phyloP scores from a whole-genome alignment of 2,113 vertebrate species.

The Athene noctua region DNA sequence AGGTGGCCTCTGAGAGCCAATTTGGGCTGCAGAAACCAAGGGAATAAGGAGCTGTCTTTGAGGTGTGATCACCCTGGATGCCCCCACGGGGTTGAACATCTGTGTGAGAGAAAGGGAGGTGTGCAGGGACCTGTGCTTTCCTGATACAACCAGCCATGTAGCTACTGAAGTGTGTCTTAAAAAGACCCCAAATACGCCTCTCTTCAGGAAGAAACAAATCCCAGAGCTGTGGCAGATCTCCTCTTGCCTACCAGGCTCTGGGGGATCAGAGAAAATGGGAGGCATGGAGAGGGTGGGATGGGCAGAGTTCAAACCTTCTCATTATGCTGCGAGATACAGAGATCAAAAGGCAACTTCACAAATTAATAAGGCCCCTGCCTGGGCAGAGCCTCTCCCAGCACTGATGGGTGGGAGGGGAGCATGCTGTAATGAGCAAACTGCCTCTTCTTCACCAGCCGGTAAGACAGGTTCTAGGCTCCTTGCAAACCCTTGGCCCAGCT shows the following conservation, averaged over 20 bases:
- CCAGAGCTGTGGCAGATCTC: background rate
- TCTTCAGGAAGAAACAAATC: background rate
- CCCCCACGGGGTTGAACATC: too few relatives aligned
- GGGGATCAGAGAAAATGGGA: background rate
- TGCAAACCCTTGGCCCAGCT: background rate
- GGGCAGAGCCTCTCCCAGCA: background rate
- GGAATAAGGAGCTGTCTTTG: background rate
- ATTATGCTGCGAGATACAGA: conserved; percentile 17
- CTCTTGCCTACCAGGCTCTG: background rate
- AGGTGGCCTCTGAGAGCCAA: background rate
- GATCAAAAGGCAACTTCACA: conserved; percentile 48
- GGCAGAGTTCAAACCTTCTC: conserved; percentile 27
- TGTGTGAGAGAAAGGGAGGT: background rate
- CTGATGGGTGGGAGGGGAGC: background rate
- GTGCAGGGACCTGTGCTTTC: background rate
- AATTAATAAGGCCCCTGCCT: background rate
- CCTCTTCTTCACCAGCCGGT: conserved; percentile 38
- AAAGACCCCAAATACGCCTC: background rate
- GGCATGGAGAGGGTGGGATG: fast-evolving
- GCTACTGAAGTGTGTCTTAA: background rate
- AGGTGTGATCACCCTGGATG: background rate
- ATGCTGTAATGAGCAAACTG: background rate
- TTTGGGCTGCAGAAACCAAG: background rate
- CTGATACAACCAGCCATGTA: background rate
- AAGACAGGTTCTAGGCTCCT: conserved; percentile 45